Conservation (phyloP, 2,797 vertebrate genomes). For the Tiaroga cobitis region DNA sequence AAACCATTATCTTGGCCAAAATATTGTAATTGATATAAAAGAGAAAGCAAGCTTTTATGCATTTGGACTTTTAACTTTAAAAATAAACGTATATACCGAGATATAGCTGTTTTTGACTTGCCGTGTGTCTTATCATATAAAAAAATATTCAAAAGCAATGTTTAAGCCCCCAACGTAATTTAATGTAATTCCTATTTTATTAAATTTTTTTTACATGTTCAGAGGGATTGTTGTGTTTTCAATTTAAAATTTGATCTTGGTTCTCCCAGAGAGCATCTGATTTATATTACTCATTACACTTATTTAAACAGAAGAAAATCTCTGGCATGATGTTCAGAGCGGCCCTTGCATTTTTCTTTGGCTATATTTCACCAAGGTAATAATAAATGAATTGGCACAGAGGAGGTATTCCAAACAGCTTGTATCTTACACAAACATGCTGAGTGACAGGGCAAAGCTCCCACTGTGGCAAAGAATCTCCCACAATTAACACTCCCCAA, state of each 20-base stretch:
- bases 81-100: neutral
- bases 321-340: conserved; percentile 57
- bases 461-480: conserved; percentile 80
- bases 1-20: neutral
- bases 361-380: conserved; percentile 74
- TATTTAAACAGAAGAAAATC: conserved; percentile 60
- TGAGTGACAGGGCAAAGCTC: conserved; percentile 73
- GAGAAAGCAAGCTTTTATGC: neutral
- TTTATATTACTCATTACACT: conserved; percentile 58
- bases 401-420: conserved; percentile 77
- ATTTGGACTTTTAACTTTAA: neutral
- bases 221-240: conserved; percentile 18
- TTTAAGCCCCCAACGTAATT: neutral
- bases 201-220: neutral
- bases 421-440: conserved; percentile 81
- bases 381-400: conserved; percentile 78
- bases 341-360: conserved; percentile 56
- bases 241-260: neutral
- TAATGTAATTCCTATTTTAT: neutral
- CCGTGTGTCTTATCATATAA: neutral
- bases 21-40: neutral
- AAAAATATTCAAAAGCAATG: neutral
- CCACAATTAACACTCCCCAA: conserved; percentile 81
- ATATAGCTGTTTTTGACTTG: neutral
- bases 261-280: conserved; percentile 48